Evolutionary conservation across 2,113 vertebrate genomes (phyloP).

Genomic region (Ptyas mucosa): DNA sequence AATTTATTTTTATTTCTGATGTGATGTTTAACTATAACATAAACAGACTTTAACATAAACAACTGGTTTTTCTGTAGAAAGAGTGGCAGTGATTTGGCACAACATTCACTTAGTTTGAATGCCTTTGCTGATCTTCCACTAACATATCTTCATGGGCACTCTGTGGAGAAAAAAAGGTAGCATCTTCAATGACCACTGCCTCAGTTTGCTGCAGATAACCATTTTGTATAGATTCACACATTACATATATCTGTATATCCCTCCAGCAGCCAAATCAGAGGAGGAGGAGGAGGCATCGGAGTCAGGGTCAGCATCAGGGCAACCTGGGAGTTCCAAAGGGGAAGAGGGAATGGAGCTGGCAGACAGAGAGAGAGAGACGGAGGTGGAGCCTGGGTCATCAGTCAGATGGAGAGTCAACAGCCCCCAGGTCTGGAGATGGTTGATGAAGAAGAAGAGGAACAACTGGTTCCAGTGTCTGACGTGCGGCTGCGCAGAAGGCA

Average conservation of each 20-base stretch:
- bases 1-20: background rate
- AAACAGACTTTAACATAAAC: background rate
- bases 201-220: background rate
- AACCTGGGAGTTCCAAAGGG: too few relatives aligned
- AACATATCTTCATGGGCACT: background rate
- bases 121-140: background rate
- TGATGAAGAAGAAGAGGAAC: too few relatives aligned
- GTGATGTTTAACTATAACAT: background rate
- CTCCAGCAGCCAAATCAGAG: too few relatives aligned
- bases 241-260: background rate
- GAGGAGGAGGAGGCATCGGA: too few relatives aligned
- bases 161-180: background rate
- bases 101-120: background rate
- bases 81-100: background rate
- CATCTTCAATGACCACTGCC: background rate
- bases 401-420: too few relatives aligned
- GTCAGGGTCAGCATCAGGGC: too few relatives aligned
- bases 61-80: background rate
- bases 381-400: too few relatives aligned
- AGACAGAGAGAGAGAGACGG: too few relatives aligned
- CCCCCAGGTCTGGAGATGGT: too few relatives aligned
- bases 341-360: too few relatives aligned
- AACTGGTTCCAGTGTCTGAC: too few relatives aligned
- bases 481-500: too few relatives aligned
- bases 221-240: background rate